phyloP scores from a whole-genome alignment of 2,888 invertebrate genomes.

The Amiota communis region DNA sequence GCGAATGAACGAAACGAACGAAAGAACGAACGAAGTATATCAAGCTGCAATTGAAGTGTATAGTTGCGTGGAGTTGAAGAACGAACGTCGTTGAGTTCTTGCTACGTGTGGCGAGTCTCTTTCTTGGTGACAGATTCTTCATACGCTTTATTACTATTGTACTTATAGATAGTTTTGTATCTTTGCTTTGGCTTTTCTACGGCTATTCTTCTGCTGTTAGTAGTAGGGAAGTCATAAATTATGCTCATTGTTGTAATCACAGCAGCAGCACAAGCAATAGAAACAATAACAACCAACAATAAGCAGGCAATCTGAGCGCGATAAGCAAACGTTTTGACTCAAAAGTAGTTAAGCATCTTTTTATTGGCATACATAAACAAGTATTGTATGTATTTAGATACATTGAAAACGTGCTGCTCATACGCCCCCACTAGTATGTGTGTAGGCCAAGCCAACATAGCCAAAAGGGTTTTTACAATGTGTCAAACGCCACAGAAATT shows the following conservation, averaged over 20 bases:
- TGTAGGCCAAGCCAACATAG: neutral
- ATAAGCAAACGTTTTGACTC: constrained; percentile 2
- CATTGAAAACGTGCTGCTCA: neutral
- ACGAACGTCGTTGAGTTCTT: neutral
- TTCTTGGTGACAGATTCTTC: neutral
- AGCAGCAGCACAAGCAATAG: constrained; percentile 5
- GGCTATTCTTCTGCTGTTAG: neutral
- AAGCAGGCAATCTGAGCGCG: constrained; percentile 10
- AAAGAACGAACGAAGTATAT: no score
- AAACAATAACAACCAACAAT: constrained; percentile 2
- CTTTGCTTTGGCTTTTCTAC: neutral
- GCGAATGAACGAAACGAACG: neutral
- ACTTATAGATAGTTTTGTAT: constrained; percentile 5
- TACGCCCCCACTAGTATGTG: neutral
- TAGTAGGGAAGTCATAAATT: constrained; percentile 63
- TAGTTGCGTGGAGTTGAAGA: constrained; percentile 21
- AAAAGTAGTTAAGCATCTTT: constrained; percentile 27
- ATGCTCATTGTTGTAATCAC: constrained; percentile 42
- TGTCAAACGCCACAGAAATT: constrained; percentile 17
- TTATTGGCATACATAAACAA: neutral
- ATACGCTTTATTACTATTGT: neutral
- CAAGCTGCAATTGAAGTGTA: constrained; percentile 13
- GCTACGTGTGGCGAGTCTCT: constrained; percentile 61
- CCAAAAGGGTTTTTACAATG: constrained; percentile 21
- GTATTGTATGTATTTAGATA: neutral